Evolutionary conservation across 2,113 vertebrate species (phyloP).

Genomic region (Sterna hirundo): DNA sequence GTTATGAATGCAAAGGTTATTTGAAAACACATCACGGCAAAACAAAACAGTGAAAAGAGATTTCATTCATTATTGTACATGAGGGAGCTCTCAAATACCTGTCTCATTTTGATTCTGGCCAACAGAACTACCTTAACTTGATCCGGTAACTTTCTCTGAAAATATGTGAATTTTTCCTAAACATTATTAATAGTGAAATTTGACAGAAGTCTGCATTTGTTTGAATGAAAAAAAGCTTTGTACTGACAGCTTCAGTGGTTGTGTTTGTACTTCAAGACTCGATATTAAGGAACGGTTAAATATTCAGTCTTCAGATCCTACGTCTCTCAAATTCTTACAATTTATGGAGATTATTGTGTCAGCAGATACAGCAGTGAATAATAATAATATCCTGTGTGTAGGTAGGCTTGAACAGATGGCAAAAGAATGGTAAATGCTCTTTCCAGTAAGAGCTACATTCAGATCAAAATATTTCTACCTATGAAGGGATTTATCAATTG

Average conservation of each 20-base stretch:
- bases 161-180: neutral
- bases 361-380: neutral
- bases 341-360: neutral
- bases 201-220: neutral
- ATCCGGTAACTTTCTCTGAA: neutral
- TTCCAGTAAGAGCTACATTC: neutral
- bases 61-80: neutral
- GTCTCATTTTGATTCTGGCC: neutral
- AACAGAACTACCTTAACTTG: neutral
- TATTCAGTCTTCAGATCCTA: neutral
- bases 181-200: neutral
- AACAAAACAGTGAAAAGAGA: neutral
- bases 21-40: neutral
- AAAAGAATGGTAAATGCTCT: neutral
- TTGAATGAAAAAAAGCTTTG: neutral
- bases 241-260: neutral
- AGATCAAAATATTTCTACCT: neutral
- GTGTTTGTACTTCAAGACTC: neutral
- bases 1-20: neutral
- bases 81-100: neutral
- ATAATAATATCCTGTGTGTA: neutral
- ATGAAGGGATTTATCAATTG: neutral
- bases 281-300: neutral
- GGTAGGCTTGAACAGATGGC: neutral
- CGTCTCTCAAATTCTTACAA: neutral